Percentiles rank a stretch among this genome's conserved stretches.
Evolutionary conservation across 2,113 vertebrate species (phyloP).

Genomic region (Prochilodus magdalenae): DNA sequence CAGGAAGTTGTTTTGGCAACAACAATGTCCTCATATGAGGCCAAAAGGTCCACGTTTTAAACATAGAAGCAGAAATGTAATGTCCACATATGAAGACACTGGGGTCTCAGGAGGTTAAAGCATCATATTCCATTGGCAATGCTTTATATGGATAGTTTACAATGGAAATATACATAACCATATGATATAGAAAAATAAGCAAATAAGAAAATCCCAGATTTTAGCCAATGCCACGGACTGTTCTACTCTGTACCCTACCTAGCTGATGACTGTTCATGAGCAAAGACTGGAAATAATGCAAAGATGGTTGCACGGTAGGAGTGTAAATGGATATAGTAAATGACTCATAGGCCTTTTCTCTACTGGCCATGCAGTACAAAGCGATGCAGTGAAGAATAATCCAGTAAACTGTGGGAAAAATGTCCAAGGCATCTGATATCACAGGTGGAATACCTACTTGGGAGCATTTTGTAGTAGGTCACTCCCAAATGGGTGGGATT

Average conservation of each 20-base stretch:
- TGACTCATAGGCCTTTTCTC: neutral
- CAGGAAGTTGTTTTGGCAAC: too few relatives aligned
- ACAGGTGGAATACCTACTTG: neutral
- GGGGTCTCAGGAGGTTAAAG: too few relatives aligned
- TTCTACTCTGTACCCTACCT: neutral
- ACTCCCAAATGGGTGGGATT: neutral
- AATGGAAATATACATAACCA: too few relatives aligned
- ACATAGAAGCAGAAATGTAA: too few relatives aligned
- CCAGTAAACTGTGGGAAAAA: neutral
- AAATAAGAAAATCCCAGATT: too few relatives aligned
- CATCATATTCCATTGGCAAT: too few relatives aligned
- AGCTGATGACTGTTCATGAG: neutral
- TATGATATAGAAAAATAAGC: neutral
- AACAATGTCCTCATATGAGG: too few relatives aligned
- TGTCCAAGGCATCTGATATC: neutral
- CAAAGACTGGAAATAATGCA: neutral
- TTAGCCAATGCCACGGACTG: neutral
- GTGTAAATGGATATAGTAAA: conserved; percentile 1
- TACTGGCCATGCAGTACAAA: neutral
- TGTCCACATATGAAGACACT: too few relatives aligned
- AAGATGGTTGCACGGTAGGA: neutral
- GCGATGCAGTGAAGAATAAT: neutral
- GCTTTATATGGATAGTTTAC: too few relatives aligned
- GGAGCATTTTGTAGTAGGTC: neutral
- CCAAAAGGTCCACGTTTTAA: too few relatives aligned